Percentiles rank a stretch among this genome's conserved stretches.
These are phyloP conservation scores for Oligia latruncula DNA, from an alignment of 2,888 invertebrate species.

Conservation along the genomic window DNA sequence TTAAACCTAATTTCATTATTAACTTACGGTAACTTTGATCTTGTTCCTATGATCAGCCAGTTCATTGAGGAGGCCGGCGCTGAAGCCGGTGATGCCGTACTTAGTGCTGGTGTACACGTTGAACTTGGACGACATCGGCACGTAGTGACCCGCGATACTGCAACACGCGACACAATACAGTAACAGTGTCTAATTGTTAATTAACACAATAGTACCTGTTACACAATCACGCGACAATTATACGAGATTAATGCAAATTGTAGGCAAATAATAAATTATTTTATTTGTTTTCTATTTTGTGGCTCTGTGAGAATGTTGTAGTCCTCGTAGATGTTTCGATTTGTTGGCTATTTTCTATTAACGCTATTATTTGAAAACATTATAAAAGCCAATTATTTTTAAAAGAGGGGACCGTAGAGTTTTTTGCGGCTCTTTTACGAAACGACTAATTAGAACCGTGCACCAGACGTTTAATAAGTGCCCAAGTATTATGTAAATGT, in stretches of 20 bases:
- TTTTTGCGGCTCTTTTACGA: neutral
- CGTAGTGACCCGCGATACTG: slow-evolving; percentile 81
- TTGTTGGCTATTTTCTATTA: neutral
- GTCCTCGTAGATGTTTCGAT: neutral
- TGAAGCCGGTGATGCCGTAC: slow-evolving; percentile 87
- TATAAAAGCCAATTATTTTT: neutral
- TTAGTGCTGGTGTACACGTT: slow-evolving; percentile 89
- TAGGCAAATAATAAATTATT: no score
- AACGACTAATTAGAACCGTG: no score
- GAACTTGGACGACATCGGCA: slow-evolving; percentile 70
- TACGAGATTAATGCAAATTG: neutral
- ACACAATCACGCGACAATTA: neutral
- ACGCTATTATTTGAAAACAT: neutral
- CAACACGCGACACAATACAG: neutral
- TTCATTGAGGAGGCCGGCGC: slow-evolving; percentile 85
- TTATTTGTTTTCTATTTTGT: neutral
- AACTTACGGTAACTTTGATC: slow-evolving; percentile 79
- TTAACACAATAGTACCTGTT: neutral
- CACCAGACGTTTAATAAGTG: no score
- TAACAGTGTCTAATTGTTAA: neutral
- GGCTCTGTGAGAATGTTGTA: neutral
- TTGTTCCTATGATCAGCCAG: slow-evolving; percentile 79
- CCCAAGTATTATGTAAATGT: no score
- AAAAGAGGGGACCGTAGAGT: neutral
- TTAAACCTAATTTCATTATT: neutral